Percentiles rank a stretch among this genome's conserved stretches.
Conservation (phyloP, 2,113 vertebrate genomes). For the Progne subis region DNA sequence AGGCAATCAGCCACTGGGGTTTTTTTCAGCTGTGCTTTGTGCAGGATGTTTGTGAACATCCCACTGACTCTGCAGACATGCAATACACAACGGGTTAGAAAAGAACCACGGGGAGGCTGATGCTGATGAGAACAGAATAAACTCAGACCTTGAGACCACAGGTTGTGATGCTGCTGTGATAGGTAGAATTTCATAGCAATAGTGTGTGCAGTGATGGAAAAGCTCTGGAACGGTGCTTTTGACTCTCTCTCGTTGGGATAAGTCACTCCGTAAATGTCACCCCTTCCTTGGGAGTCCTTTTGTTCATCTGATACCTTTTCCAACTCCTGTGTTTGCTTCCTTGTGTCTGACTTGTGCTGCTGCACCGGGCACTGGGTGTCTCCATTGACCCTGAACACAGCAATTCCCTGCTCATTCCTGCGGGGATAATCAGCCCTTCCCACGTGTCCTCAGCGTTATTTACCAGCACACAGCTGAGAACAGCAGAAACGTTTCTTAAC, state of each 20-base stretch:
- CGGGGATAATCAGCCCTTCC: background rate
- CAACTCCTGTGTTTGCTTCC: background rate
- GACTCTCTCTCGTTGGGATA: background rate
- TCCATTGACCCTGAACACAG: background rate
- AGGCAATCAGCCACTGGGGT: background rate
- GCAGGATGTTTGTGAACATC: background rate
- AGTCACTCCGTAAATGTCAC: background rate
- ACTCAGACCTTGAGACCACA: background rate
- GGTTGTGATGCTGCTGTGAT: background rate
- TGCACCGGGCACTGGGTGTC: background rate
- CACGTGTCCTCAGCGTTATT: rapidly evolving
- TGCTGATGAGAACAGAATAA: background rate
- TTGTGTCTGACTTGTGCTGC: background rate
- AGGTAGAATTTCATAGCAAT: background rate
- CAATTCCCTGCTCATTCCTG: background rate
- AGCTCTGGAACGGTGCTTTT: background rate
- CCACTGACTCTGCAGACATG: background rate
- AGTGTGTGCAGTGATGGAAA: background rate
- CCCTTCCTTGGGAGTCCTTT: background rate
- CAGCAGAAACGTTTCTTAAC: background rate
- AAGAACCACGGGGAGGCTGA: background rate
- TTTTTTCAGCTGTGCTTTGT: background rate
- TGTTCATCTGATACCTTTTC: background rate
- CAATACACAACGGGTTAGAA: background rate
- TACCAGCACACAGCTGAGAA: background rate